A percentile compares a stretch with the other conserved stretches of the same genome.
Evolutionary conservation across 37 sponge, comb jelly and placozoan genomes (phyloP).

Genomic region (Geodia barretti): DNA sequence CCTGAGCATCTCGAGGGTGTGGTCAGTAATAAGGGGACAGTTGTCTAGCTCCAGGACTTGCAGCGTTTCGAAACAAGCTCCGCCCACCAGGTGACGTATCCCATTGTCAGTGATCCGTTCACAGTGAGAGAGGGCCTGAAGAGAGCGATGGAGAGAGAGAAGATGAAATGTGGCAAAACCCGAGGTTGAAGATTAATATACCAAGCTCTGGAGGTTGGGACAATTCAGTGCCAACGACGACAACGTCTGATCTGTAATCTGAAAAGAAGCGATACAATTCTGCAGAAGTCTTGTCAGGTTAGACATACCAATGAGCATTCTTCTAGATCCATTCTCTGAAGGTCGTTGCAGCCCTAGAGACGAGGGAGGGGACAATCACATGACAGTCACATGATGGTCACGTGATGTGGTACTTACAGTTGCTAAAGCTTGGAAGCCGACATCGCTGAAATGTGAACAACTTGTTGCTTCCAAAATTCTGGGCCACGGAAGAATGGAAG

Average conservation of each 20-base stretch:
- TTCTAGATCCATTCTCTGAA: constrained; percentile 75
- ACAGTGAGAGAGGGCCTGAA: constrained; percentile 90
- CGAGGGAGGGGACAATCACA: neutral
- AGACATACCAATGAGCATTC: constrained; percentile 75
- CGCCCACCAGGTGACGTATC: constrained; percentile 58
- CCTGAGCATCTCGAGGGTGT: constrained; percentile 83
- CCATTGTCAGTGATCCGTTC: constrained; percentile 94
- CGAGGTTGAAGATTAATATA: too few relatives aligned
- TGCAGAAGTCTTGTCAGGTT: neutral
- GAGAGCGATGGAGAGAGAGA: neutral
- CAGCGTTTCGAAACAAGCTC: constrained; percentile 69
- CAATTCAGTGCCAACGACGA: constrained; percentile 75
- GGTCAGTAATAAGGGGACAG: constrained; percentile 94
- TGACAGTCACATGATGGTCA: neutral
- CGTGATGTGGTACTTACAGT: constrained; percentile 24
- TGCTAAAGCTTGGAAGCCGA: constrained; percentile 70
- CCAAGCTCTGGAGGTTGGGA: constrained; percentile 78
- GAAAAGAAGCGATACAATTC: neutral
- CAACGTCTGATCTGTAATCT: constrained; percentile 91
- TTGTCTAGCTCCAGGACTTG: constrained; percentile 93
- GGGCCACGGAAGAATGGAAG: too few relatives aligned
- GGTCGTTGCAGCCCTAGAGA: constrained; percentile 53
- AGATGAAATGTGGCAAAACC: neutral
- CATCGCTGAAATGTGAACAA: constrained; percentile 72
- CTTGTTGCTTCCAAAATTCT: constrained; percentile 65